Base-by-base conservation (phyloP, 2,888 invertebrate genomes). In the Pelosia muscerda region DNA sequence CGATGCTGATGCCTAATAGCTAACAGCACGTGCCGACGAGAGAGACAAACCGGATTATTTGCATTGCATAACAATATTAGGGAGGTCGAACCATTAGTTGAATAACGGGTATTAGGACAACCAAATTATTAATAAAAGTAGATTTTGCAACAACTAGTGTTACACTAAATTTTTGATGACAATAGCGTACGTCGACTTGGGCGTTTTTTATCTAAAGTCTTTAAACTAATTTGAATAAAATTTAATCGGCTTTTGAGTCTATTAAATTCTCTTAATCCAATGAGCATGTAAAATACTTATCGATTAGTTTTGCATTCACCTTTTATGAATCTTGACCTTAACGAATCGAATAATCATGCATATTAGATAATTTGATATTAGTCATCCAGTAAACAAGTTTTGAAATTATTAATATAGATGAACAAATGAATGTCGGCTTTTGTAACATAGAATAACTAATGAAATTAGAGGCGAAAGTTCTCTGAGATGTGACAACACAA, bases 401-500 rank as follows among this genome's bases (percentile, higher is more conserved):
- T 26, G 25, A 55, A 55, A 55, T 55, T 23, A 55, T 13, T 55
- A 55, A 25, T 1, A 23, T 2, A 22, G 54, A 23, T 54, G 55
- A 55, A 11, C 25, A 55, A 55, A 55, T 26, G 13, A 55, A 25
- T 25, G 19, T 55, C 55, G 26, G 13, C 34, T 61, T 62, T 26
- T 49, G 26, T 10, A 53, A 53, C 28, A 62, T 28, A n/a, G 26
- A 26, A 56, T 63, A 66, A 59, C 68, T 77, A 70, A 80, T 38
- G 25, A 23, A 73, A 57, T 74, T 79, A 68, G 65, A 72, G 63
- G 8, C 13, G 15, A 34, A 69, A 72, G n/a, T 73, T 66, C 66
- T 73, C 63, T 49, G 69, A 56, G 13, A 22, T 53, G 49, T 49
- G 13, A 28, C n/a, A 61, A 25, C 22, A 38, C 15, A 23, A 38